Evolutionary conservation across 2,888 invertebrate genomes (phyloP), one percentile per base, ranked within the genome.

Genomic region (Rhodophaea formosa): DNA sequence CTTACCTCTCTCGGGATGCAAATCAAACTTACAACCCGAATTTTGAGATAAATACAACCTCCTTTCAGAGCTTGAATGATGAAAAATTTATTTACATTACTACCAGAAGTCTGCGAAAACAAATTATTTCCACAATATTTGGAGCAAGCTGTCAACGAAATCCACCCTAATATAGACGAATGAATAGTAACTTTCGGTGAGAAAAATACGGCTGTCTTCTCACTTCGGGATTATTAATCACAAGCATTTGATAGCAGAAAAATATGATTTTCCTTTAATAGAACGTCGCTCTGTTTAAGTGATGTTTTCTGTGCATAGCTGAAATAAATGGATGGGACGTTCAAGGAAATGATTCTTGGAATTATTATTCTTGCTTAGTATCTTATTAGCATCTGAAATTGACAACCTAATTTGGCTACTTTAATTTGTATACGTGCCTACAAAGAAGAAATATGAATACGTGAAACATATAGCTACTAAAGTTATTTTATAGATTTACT

Each of bases 181-280:
- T 86, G 86, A 87, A 75, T 85, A 71, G 84, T 82, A 83, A 84
- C 83, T 87, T 83, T 80, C 80, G 82, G 82, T 82, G 82, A 79
- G 88, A 87, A 86, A 86, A 85, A 86, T 83, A 84, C 79, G 80
- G 75, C 80, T 82, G 84, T 84, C 80, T 79, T 76, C 71, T 67
- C 70, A 70, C 72, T 66, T 72, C 64, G 68, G 69, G 79, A 84
- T 84, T 84, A 88, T 88, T 86, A 88, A 88, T 88, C 84, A 88
- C 80, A 79, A 77, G 72, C 71, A 71, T 82, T 84, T 82, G 82
- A 82, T 83, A 79, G 74, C 74, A 77, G 76, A 82, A 86, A 84
- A 85, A 87, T 83, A 86, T 76, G 79, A 78, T 81, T 83, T 83
- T 79, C 74, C 69, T 72, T 67, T 74, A 71, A 66, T 59, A 62